Evolutionary conservation across 35 echinoderm and acorn worm species (phyloP).

Genomic region (Lytechinus pictus): DNA sequence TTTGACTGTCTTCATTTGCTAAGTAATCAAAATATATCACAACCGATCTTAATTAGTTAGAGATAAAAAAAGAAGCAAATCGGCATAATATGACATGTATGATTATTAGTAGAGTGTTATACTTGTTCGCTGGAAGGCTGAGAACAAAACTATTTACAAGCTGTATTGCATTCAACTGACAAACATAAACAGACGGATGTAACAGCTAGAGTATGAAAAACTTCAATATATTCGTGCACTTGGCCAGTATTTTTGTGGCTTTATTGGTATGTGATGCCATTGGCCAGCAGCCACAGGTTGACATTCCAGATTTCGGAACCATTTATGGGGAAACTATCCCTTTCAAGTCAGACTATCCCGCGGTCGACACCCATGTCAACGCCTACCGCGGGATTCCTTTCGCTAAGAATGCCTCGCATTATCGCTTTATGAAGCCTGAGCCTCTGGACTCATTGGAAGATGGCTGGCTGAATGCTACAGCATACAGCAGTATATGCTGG

Average conservation of each 20-base stretch:
- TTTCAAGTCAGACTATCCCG: conserved; percentile 47
- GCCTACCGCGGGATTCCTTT: conserved; percentile 82
- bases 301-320: conserved; percentile 49
- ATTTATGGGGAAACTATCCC: conserved; percentile 66
- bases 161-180: neutral
- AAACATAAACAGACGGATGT: neutral
- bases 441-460: neutral
- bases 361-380: conserved; percentile 58
- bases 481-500: conserved; percentile 30
- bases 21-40: neutral
- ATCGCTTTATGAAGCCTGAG: conserved; percentile 70
- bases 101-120: neutral
- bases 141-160: neutral
- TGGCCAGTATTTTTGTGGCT: neutral
- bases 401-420: conserved; percentile 58
- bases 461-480: conserved; percentile 46
- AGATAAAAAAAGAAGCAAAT: neutral
- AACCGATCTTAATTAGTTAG: neutral
- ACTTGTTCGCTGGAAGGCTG: neutral
- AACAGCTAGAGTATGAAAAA: neutral
- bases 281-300: conserved; percentile 44
- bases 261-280: neutral
- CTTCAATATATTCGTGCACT: neutral
- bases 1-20: neutral
- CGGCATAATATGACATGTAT: too few relatives aligned